These are phyloP conservation scores for Chrysocyon brachyurus DNA, from an alignment of 2,797 vertebrate genomes.

Conservation along the genomic window DNA sequence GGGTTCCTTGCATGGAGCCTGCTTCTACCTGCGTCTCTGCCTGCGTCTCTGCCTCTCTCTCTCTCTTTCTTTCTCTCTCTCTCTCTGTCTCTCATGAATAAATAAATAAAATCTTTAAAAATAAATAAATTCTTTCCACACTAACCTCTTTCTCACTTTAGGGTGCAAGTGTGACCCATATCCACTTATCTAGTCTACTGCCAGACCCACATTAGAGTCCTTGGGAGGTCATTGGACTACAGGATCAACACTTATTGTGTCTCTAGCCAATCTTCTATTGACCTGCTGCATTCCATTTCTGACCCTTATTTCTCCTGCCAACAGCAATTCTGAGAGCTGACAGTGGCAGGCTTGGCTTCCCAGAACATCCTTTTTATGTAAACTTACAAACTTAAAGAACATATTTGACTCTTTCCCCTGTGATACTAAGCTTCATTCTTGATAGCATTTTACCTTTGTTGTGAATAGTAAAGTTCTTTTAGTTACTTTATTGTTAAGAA, in stretches of 20 bases:
- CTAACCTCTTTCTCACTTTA: not conserved
- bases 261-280: not conserved
- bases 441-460: not conserved
- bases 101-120: not conserved
- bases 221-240: not conserved
- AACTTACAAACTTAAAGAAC: not conserved
- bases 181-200: not conserved
- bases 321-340: not conserved
- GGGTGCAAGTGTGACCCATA: not conserved
- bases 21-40: too few species aligned
- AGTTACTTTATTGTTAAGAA: conserved; percentile 36
- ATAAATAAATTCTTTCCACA: not conserved
- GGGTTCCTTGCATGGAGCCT: too few species aligned
- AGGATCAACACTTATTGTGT: not conserved
- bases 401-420: not conserved
- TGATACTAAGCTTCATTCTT: not conserved
- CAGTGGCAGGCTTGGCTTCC: not conserved
- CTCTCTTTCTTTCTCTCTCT: too few species aligned
- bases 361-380: not conserved
- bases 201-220: not conserved
- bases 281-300: not conserved
- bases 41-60: too few species aligned
- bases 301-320: not conserved
- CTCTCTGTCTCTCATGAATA: too few species aligned
- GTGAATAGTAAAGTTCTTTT: conserved; percentile 19